Percentiles rank a stretch among this genome's conserved stretches.
These are phyloP conservation scores for Tachina grossa DNA, from an alignment of 2,888 invertebrate genomes.

Conservation along the genomic window DNA sequence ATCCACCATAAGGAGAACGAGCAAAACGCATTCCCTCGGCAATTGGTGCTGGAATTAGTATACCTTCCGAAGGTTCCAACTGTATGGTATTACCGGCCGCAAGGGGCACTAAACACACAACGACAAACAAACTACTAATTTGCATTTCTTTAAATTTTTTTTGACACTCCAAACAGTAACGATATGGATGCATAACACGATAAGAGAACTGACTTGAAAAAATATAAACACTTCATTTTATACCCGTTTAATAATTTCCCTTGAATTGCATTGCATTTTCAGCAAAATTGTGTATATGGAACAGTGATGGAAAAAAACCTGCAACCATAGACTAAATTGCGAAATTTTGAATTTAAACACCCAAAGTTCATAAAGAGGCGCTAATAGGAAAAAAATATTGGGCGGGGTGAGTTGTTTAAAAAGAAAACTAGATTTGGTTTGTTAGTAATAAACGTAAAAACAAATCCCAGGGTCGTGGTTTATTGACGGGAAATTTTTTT, in stretches of 20 bases:
- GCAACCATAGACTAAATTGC: conserved; percentile 28
- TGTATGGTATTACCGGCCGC: conserved; percentile 75
- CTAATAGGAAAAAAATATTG: neutral
- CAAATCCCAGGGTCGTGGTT: conserved; percentile 7
- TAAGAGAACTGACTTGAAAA: conserved; percentile 31
- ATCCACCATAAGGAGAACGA: conserved; percentile 57
- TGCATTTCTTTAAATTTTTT: conserved; percentile 39
- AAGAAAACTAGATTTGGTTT: neutral
- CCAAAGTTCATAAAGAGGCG: neutral
- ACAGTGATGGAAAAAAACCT: conserved; percentile 35
- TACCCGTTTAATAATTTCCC: conserved; percentile 29
- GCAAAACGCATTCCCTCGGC: conserved; percentile 76
- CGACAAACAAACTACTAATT: conserved; percentile 4
- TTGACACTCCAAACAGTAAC: neutral
- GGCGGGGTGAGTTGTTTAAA: neutral
- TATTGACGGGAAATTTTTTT: too few species aligned
- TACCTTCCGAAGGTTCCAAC: conserved; percentile 78
- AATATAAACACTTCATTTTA: conserved; percentile 46
- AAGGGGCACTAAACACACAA: conserved; percentile 16
- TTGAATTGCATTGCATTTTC: conserved; percentile 23
- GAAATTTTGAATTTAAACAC: conserved; percentile 18
- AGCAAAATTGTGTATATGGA: conserved; percentile 42
- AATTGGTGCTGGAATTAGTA: conserved; percentile 79
- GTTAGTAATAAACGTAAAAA: neutral
- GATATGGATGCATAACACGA: conserved; percentile 2